Base-by-base conservation (phyloP, 2,888 invertebrate genomes). In the Ametastegia equiseti region DNA sequence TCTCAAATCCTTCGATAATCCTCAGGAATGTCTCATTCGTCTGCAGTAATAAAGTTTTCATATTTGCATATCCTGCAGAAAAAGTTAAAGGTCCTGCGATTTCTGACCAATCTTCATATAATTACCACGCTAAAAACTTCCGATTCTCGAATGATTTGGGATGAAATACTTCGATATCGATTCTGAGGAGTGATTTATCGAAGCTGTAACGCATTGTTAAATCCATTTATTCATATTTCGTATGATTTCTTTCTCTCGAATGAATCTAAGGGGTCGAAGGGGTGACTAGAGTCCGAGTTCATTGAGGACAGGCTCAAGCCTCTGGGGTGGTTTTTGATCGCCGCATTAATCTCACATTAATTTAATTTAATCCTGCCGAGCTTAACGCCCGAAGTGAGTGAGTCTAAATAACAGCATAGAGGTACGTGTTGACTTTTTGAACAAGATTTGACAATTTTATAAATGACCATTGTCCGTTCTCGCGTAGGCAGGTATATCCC, bases 271-370 rank as follows among this genome's bases (percentile, higher is more conserved):
- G n/a, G n/a, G n/a, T n/a, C n/a, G n/a, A n/a, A n/a, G n/a, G n/a
- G n/a, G n/a, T n/a, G n/a, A n/a, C n/a, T 42, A 42, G 71, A n/a
- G 63, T 27, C 11, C 7, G 63, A 63, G 63, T 63, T 63, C 63
- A 63, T 63, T 63, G 63, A 27, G 23, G 9, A 63, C 63, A 4
- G 27, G 11, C 30, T 63, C 13, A 30, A 13, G 7, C 63, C 63
- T 27, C 13, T 11, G 27, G 27, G 7, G 30, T 23, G 30, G 27
- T 63, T 19, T 13, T 1, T 63, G 88, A 89, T 89, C 89, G 87
- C 84, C 90, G 91, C 90, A 91, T 91, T 91, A 91, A 91, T 91
- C 88, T 85, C 84, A 90, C 90, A 91, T 91, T 91, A 91, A 91
- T 91, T 86, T 89, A 88, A 86, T 83, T n/a, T 1, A 67, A 67